Base-by-base conservation (phyloP, 1,140 invertebrate species). In the Hycleus phaleratus region DNA sequence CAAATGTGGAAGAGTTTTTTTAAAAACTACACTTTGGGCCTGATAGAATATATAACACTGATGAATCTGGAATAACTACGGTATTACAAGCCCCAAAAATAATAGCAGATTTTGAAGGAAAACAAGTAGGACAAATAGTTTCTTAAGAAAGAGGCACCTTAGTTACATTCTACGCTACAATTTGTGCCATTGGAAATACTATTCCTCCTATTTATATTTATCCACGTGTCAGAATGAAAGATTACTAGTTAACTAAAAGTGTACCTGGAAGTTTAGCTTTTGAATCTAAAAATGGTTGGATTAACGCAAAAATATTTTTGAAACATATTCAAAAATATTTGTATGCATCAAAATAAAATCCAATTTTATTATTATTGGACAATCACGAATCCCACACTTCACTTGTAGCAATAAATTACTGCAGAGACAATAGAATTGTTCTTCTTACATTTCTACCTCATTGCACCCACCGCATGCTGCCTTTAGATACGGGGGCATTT, bases 61-160 rank as follows among this genome's bases (percentile, higher is more conserved):
- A 73, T 56, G 69, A 73, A 62, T 74, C 65, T 7, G 71, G 68
- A 7, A 40, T 69, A 8, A 67, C 67, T n/a, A 75, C 73, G 24
- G 72, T 74, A n/a, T 65, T 70, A 39, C 66, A 63, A 48, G 60
- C 68, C 26, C 52, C 46, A 38, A 72, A 69, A 60, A 59, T 73
- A 44, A 38, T 74, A 42, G 68, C 68, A 38, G 25, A 12, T 18
- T 32, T 0, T 32, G 26, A 1, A 32, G 7, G 7, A 32, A 32
- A 32, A 32, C 70, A 73, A 66, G 72, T 74, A 18, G 75, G 75
- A 62, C 61, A 68, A 26, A 63, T 58, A 57, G 71, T 71, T 42
- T 68, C 67, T 64, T 46, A 60, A 40, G 62, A 12, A 61, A 59
- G 63, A 50, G 61, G 58, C 42, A 55, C 18, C 8, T 10, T 55